Evolutionary conservation across 2,113 vertebrate genomes (phyloP), one percentile per base, ranked within the genome.

Genomic region (Porphyrio hochstetteri): DNA sequence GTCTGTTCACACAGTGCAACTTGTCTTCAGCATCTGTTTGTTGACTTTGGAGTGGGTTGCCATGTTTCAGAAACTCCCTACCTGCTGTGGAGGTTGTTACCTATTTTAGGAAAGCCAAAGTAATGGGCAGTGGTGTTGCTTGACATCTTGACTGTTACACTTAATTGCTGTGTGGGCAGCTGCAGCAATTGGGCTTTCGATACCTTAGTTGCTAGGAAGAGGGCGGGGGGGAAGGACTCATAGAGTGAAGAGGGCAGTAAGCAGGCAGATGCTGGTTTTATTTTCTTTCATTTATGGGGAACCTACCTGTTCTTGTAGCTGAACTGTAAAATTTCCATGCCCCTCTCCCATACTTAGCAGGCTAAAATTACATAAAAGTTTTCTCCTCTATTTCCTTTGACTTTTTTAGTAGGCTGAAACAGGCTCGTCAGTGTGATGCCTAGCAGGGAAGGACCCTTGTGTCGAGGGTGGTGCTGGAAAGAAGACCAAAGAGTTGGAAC

Each of bases 91-190:
- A 82, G 82, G 57, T 92, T 1, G 1, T 63, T 67, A 65, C 53
- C 61, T 89, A 61, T 95, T 94, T 78, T 61, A 57, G 77, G 90
- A 75, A 82, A 42, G 88, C 71, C 81, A 60, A 52, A 86, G 86
- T 67, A 91, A 92, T 70, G 95, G 96, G 69, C 95, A 95, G 48
- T 81, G 78, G 90, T 36, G 57, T 88, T 95, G 72, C 90, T 92
- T 92, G 92, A 91, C 80, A 92, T 94, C 85, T 88, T 84, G 92
- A 57, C 86, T 92, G 10, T 80, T 94, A 14, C 13, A 12, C 31
- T 91, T 93, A 96, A 90, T 95, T 90, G 88, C 92, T 93, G 75
- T 67, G 82, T 95, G 65, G 95, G 92, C 93, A 92, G 92, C 82
- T 77, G 78, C 84, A 88, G 95, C 82, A 75, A 16, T 56, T 88